These are phyloP conservation scores for Mnemiopsis leidyi DNA, from an alignment of 37 sponge, comb jelly and placozoan genomes.

Conservation along the genomic window DNA sequence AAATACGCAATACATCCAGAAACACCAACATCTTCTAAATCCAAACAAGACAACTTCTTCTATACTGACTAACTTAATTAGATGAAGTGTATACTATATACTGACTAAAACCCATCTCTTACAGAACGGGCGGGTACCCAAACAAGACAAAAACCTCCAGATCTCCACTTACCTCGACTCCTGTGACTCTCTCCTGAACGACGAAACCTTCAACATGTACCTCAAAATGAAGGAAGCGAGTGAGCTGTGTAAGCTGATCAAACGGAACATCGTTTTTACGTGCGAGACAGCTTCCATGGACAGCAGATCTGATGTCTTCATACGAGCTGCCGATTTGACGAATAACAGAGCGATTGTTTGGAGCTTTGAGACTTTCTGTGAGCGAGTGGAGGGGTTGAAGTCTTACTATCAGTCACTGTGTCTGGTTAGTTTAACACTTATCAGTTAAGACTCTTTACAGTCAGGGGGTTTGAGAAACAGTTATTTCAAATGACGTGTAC, in stretches of 20 bases:
- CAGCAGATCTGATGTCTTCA: background rate
- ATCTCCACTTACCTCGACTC: slow-evolving; percentile 51
- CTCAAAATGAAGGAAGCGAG: slow-evolving; percentile 46
- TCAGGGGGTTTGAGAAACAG: too few relatives aligned
- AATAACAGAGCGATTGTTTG: background rate
- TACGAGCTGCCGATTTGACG: slow-evolving; percentile 13
- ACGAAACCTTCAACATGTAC: slow-evolving; percentile 39
- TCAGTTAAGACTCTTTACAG: too few relatives aligned
- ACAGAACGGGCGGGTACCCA: slow-evolving; percentile 5
- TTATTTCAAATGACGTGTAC: too few relatives aligned
- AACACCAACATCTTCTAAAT: too few relatives aligned
- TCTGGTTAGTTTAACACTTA: background rate
- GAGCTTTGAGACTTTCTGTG: slow-evolving; percentile 33
- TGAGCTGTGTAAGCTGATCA: slow-evolving; percentile 33
- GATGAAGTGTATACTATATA: too few relatives aligned
- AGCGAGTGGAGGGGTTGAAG: background rate
- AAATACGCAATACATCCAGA: too few relatives aligned
- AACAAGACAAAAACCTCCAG: slow-evolving; percentile 46
- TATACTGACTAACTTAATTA: too few relatives aligned
- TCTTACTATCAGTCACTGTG: background rate
- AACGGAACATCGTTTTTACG: background rate
- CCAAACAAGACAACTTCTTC: too few relatives aligned
- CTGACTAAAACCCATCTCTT: too few relatives aligned
- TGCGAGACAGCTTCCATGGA: background rate
- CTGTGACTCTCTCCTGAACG: slow-evolving; percentile 33